Evolutionary conservation across 2,113 vertebrate genomes (phyloP), one percentile per base, ranked within the genome.

Genomic region (Barnardius zonarius): DNA sequence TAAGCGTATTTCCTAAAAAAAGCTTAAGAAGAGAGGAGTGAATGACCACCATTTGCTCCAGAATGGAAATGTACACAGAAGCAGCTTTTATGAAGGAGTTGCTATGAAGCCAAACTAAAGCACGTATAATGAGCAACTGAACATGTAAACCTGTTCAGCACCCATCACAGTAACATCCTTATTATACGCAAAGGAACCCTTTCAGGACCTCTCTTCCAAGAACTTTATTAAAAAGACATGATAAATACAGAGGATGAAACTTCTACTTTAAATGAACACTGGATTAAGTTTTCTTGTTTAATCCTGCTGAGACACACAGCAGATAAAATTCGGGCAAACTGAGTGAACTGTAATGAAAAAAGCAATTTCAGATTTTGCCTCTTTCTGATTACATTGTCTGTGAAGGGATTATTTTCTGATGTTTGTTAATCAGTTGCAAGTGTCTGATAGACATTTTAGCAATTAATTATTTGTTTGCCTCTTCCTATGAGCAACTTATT

Each of bases 391-490:
- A 68, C 25, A 30, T 31, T 93, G 51, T 75, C 79, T 43, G 24
- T 27, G 39, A 90, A 80, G 35, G 57, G 76, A 63, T 96, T 94
- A 78, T 95, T 94, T 91, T 81, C 76, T 90, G 57, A 80, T 74
- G 51, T 67, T 77, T 95, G 48, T 68, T 93, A 41, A 68, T 84
- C 80, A 92, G 57, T 88, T 86, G 35, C 44, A 93, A 93, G 44
- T 55, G 61, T 66, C 69, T 93, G 84, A 85, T n/a, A 92, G 66
- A 90, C 28, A 81, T 90, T 93, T 94, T 64, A 88, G 83, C 55
- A 88, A 96, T 81, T 94, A 94, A 94, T 90, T 83, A 80, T 51
- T 92, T 92, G 73, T 82, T 86, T 94, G 44, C 25, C 33, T 90
- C 37, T 84, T 83, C 54, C 66, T 93, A 49, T 48, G 66, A 75